Base-by-base conservation (phyloP, 2,113 vertebrate species). In the Himantopus leucocephalus region DNA sequence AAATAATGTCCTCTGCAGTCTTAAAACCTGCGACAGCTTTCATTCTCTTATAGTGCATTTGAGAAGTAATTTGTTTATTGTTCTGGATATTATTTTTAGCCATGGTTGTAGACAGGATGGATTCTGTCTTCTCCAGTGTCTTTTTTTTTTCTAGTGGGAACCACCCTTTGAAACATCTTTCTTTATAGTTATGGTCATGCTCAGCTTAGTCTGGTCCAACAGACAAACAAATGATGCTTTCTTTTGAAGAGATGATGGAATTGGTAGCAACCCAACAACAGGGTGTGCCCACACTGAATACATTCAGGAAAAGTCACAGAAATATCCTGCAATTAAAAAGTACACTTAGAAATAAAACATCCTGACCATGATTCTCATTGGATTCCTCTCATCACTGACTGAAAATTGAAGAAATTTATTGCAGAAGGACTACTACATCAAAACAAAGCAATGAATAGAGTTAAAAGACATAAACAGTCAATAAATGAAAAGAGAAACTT, bases 161-260 rank as follows among this genome's bases (percentile, higher is more conserved):
- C 24, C 74, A 93, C 85, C 78, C 75, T 94, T 88, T 92, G 64
- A 94, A 86, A 83, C 3, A 50, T 93, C 43, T 93, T 93, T 94
- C 53, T 39, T 92, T 93, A 90, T 59, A 83, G 59, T 84, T 91
- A 75, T 71, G 71, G 63, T 80, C 9, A 26, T 92, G 39, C 22
- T 84, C 26, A 88, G 20, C 50, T 79, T 83, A 53, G 67, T 88
- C 50, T 83, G 50, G 41, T 83, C 88, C 94, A 94, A 80, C 10
- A 86, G 67, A 50, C 45, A 88, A 93, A 97, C 75, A 96, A 90
- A 92, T 74, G 41, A 9, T 90, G 75, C 90, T 92, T 96, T 97
- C 79, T 93, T 93, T 81, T 83, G 47, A 90, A 85, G 20, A 88
- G 35, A 92, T 62, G 85, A 86, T 92, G 59, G 79, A 94, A 81